Evolutionary conservation across 2,797 vertebrate species (phyloP), one percentile per base, ranked within the genome.

Genomic region (Gambelia wislizenii): DNA sequence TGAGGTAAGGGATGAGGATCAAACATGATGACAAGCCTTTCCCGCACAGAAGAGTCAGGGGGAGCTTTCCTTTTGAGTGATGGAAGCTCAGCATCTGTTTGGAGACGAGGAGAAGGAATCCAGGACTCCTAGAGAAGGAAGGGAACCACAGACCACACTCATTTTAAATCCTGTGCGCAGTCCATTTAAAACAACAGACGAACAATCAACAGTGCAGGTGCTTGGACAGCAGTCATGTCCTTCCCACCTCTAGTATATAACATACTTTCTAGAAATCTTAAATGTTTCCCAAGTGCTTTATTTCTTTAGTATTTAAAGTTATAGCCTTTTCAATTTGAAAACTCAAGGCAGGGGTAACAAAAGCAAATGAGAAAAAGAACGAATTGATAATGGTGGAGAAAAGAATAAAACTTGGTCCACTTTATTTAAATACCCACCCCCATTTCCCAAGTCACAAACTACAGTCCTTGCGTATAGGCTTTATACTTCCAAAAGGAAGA

Each of bases 11-110:
- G 98, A 76, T 98, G 97, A 56, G 98, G 98, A 96, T 98, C 98
- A 94, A 99, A 99, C 85, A 99, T 98, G 9, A 99, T 97, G 93
- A 99, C 99, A 92, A 99, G 97, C 80, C 99, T 98, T 97, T 99
- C 99, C 94, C 98, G 99, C 52, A 98, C 93, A 30, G 96, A 94
- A 92, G 98, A 98, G 92, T 99, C 98, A 14, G 97, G 91, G 0
- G 98, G 96, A 8, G 97, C 98, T 36, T 99, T 98, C 94, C 99
- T 99, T 97, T 98, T 99, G 83, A 92, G 97, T 20, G 98, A 92
- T 1, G 99, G 99, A 88, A 99, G 42, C 10, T 33, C 30, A 67
- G 64, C 64, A 13, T 67, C 64, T 33, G 64, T 67, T 67, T 67
- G 25, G 1, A 99, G 93, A 80, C 98, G 98, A 80, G 98, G 94